These are phyloP conservation scores for Orestias chungarensis DNA, from an alignment of 2,797 vertebrate species.

Conservation along the genomic window DNA sequence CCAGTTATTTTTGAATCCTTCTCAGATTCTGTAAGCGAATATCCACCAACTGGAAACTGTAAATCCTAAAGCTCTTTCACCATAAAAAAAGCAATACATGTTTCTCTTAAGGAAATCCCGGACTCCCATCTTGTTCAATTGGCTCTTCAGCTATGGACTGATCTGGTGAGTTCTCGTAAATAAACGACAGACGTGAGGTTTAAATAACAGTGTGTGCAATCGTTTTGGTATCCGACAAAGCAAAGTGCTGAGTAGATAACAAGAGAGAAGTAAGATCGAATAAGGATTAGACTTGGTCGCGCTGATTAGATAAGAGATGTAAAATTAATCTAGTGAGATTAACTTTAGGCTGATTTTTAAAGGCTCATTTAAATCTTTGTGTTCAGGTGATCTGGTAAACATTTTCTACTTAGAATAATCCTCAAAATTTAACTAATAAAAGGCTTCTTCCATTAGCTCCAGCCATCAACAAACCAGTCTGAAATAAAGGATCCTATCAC, in stretches of 20 bases:
- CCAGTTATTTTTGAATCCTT: conserved; percentile 56
- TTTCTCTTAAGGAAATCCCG: conserved; percentile 38
- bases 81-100: not conserved
- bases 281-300: conserved; percentile 14
- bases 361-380: not conserved
- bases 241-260: not conserved
- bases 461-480: conserved; percentile 49
- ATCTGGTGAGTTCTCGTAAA: conserved; percentile 65
- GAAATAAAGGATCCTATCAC: conserved; percentile 19
- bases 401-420: not conserved
- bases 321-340: conserved; percentile 41
- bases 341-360: conserved; percentile 6
- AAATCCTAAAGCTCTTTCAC: not conserved
- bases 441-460: conserved; percentile 62
- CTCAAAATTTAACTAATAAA: conserved; percentile 26
- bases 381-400: not conserved
- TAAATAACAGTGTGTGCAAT: not conserved
- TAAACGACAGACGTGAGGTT: not conserved
- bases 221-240: not conserved
- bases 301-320: conserved; percentile 62
- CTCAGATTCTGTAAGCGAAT: conserved; percentile 49
- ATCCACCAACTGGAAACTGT: not conserved
- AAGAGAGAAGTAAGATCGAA: conserved; percentile 18
- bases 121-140: conserved; percentile 36
- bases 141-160: conserved; percentile 72